Base-by-base conservation (phyloP, 2,113 vertebrate genomes). In the Girardinichthys multiradiatus region DNA sequence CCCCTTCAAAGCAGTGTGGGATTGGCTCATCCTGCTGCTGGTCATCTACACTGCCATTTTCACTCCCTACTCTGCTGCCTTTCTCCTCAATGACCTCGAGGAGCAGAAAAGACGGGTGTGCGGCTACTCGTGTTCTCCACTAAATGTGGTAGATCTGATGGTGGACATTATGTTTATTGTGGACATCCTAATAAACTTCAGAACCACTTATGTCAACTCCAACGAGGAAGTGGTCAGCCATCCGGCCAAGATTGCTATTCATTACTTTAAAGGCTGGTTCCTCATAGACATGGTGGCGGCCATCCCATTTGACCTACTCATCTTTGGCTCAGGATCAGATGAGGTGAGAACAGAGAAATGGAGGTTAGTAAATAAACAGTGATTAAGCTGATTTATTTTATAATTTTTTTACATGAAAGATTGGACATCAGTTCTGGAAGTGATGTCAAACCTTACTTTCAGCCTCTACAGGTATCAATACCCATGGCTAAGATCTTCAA, bases 231-330 rank as follows among this genome's bases (percentile, higher is more conserved):
- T 99, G 93, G 98, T 99, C 89, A 99, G 98, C 94, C 97, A 99
- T 77, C 96, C 98, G 3, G 96, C 94, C 79, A 98, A 96, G 95
- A 99, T 99, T 87, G 98, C 97, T 86, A 96, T 99, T 92, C 97
- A 99, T 93, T 99, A 99, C 94, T 99, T 99, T 88, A 99, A 99
- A 94, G 98, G 98, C 93, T 99, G 98, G 98, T 99, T 99, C 95
- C 96, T 99, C 92, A 99, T 99, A 87, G 98, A 99, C 93, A 99
- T 99, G 97, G 98, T 99, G 77, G 98, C 98, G 28, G 98, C 98
- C 89, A 99, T 99, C 88, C 98, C 98, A 15, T 99, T 99, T 83
- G 98, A 99, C 94, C 95, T 99, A 88, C 96, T 99, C 86, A 99
- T 99, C 92, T 99, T 99, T 89, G 97, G 97, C 91, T 98, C 97